Evolutionary conservation across 2,888 invertebrate species (phyloP), one percentile per base, ranked within the genome.

Genomic region (Tupiocoris notatus): DNA sequence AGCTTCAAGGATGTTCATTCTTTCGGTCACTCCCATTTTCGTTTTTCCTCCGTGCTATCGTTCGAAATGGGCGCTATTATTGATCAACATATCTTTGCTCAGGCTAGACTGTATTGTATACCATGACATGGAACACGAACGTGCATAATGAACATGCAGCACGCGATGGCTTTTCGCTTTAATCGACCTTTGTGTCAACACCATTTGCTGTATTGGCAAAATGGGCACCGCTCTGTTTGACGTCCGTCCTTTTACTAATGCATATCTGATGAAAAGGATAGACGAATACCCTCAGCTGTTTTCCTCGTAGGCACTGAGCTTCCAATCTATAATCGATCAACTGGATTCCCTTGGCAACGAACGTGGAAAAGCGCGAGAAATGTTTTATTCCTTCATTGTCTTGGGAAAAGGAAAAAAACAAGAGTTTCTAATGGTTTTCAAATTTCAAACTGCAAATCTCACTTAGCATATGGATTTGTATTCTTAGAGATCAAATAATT

Each of bases 171-270:
- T 23, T 21, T n/a, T 70, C 39, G 23, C 58, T 63, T 62, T n/a
- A n/a, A n/a, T n/a, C 39, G 24, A 17, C 20, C 63, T 7, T 73
- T 73, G 63, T 54, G 73, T 73, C 73, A 73, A 73, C 56, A 73
- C 73, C 73, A 73, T 73, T 73, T 62, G 73, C 63, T 54, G 39
- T 73, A 73, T 73, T 73, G 73, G 62, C 73, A 73, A 73, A 73
- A 73, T 73, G 73, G 73, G 39, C 39, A 61, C 62, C n/a, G 21
- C 24, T 25, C 17, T 73, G 73, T 73, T 73, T 73, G 73, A 62
- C 73, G 54, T 62, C 21, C 73, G 24, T 22, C 6, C 39, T 25
- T 39, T 39, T 39, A 39, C 3, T 39, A 39, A 39, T 39, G 3
- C 39, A 39, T 39, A 39, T 12, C 39, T 12, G 39, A 39, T 39